Conservation (phyloP, 2,888 invertebrate species). For the Reticulitermes lucifugus region DNA sequence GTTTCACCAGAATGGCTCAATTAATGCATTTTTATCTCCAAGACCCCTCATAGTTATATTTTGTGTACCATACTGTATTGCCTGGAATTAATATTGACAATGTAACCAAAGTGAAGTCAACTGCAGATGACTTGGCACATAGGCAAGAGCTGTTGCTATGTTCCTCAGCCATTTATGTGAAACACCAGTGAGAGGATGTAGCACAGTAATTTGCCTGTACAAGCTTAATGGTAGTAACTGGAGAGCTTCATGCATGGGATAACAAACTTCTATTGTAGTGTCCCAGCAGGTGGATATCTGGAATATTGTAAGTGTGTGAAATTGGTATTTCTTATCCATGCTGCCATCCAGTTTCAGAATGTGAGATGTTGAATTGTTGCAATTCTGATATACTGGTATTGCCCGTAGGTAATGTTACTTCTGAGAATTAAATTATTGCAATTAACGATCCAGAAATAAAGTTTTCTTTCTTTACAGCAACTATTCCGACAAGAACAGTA, state of each 20-base stretch:
- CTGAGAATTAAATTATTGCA: conserved; percentile 41
- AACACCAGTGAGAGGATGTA: too few relatives aligned
- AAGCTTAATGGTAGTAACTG: neutral
- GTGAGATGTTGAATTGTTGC: conserved; percentile 25
- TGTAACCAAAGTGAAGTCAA: conserved; percentile 5
- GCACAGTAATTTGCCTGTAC: neutral
- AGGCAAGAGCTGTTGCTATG: neutral
- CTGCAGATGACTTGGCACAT: neutral
- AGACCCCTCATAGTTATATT: neutral
- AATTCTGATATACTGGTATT: conserved; percentile 29
- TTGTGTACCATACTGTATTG: conserved; percentile 16
- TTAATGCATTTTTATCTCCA: conserved; percentile 1
- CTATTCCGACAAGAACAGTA: neutral
- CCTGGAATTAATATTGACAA: conserved; percentile 8
- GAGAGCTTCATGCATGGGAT: neutral
- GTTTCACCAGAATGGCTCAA: conserved; percentile 3
- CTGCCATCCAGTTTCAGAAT: conserved; percentile 22
- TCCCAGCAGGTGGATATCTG: neutral
- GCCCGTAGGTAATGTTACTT: conserved; percentile 32
- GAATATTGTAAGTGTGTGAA: neutral
- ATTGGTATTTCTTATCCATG: conserved; percentile 8
- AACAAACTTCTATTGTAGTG: neutral
- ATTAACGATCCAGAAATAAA: conserved; percentile 15
- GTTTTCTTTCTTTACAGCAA: neutral
- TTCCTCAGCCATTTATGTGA: too few relatives aligned